Conservation (phyloP, 2,888 invertebrate genomes). For the Epistrophella euchroma region DNA sequence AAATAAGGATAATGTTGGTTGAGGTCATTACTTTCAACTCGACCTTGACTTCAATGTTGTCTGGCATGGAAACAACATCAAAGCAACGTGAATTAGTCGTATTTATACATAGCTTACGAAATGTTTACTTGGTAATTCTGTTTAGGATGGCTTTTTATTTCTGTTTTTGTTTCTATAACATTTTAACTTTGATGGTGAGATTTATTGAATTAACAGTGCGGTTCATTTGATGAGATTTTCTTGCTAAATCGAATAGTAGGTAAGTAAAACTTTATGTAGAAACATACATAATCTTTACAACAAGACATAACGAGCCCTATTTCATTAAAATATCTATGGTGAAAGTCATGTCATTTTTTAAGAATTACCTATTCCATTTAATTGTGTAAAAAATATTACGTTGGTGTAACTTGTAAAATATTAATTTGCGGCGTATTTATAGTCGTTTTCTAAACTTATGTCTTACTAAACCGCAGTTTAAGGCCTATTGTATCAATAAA, state of each 20-base stretch:
- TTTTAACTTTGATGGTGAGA: background rate
- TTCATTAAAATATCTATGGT: too few species aligned
- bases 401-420: too few species aligned
- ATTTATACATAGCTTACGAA: background rate
- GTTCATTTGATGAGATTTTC: background rate
- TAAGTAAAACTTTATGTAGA: too few species aligned
- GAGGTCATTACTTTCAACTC: constrained; percentile 11
- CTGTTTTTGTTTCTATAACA: background rate
- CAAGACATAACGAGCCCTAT: too few species aligned
- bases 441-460: too few species aligned
- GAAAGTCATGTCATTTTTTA: too few species aligned
- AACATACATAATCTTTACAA: too few species aligned
- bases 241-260: background rate
- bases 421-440: too few species aligned
- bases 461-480: too few species aligned
- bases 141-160: background rate
- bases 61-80: constrained; percentile 5
- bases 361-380: too few species aligned
- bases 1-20: constrained; percentile 14
- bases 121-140: background rate
- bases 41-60: constrained; percentile 18
- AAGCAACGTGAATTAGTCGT: background rate
- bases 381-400: too few species aligned
- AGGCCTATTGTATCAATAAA: too few species aligned
- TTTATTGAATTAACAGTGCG: background rate